These are phyloP conservation scores for Rhynchophorus ferrugineus DNA, from an alignment of 1,140 invertebrate genomes.

Conservation along the genomic window DNA sequence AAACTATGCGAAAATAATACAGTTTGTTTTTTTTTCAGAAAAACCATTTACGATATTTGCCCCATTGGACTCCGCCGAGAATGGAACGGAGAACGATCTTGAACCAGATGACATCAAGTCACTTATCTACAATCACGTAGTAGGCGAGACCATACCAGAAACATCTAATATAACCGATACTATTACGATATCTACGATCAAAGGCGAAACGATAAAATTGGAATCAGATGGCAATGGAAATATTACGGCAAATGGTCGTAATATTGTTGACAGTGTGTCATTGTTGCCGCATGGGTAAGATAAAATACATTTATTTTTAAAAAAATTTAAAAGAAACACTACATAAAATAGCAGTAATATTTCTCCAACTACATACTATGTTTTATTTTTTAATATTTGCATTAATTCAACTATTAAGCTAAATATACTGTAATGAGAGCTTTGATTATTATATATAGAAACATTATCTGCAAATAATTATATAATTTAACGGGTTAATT, in stretches of 20 bases:
- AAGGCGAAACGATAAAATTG: slow-evolving; percentile 44
- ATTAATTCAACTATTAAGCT: too few relatives aligned
- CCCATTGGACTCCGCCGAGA: slow-evolving; percentile 46
- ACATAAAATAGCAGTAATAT: too few relatives aligned
- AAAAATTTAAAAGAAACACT: too few relatives aligned
- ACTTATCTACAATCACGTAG: slow-evolving; percentile 50
- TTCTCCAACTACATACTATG: too few relatives aligned
- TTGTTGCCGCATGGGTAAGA: slow-evolving; percentile 39
- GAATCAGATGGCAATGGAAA: slow-evolving; percentile 39
- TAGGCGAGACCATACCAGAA: slow-evolving; percentile 42
- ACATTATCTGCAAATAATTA: too few relatives aligned
- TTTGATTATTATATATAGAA: too few relatives aligned
- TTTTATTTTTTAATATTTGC: too few relatives aligned
- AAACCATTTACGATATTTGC: slow-evolving; percentile 52
- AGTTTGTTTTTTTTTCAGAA: slow-evolving; percentile 46
- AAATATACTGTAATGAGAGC: too few relatives aligned
- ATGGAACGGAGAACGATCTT: slow-evolving; percentile 41
- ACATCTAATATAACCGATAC: slow-evolving; percentile 39
- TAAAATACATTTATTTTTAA: neutral
- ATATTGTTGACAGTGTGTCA: too few relatives aligned
- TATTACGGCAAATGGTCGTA: slow-evolving; percentile 46
- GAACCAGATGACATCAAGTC: slow-evolving; percentile 45
- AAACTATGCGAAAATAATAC: too few relatives aligned
- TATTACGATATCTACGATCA: slow-evolving; percentile 46
- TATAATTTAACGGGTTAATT: too few relatives aligned